Conservation (phyloP, 1,140 invertebrate species). For the Heliconius hermathena region DNA sequence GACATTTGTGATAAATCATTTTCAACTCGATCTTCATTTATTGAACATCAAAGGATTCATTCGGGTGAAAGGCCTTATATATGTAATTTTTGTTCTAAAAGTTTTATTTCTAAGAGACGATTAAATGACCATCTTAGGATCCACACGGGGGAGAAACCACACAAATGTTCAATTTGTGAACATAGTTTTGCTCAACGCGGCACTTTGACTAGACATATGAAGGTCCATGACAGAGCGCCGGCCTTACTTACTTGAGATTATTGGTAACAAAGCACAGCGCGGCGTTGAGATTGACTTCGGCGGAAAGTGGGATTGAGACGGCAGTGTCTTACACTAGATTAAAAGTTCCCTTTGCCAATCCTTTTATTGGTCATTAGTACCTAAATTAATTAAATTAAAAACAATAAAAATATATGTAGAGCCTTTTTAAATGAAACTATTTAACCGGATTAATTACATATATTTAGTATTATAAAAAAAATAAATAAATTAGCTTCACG, state of each 20-base stretch:
- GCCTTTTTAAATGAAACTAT: no score
- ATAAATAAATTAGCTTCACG: no score
- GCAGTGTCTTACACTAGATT: no score
- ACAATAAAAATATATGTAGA: no score
- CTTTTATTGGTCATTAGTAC: no score
- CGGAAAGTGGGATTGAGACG: no score
- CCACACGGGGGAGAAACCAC: slow-evolving; percentile 88
- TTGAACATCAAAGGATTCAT: slow-evolving; percentile 83
- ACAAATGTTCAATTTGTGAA: slow-evolving; percentile 84
- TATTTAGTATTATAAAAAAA: no score
- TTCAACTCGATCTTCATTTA: slow-evolving; percentile 78
- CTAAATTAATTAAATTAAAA: no score
- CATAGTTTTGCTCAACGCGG: slow-evolving; percentile 83
- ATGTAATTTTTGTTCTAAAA: slow-evolving; percentile 84
- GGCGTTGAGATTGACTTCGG: no score
- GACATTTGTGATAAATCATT: slow-evolving; percentile 83
- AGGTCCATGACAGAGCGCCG: slow-evolving; percentile 71
- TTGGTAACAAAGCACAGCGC: no score
- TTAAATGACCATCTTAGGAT: slow-evolving; percentile 83
- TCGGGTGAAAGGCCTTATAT: slow-evolving; percentile 83
- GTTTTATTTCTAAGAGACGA: slow-evolving; percentile 66
- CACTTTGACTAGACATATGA: slow-evolving; percentile 80
- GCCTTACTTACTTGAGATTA: neutral
- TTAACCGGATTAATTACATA: no score
- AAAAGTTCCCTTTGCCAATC: no score